Base-by-base conservation (phyloP, 2,888 invertebrate species). In the Diarsia rubi region DNA sequence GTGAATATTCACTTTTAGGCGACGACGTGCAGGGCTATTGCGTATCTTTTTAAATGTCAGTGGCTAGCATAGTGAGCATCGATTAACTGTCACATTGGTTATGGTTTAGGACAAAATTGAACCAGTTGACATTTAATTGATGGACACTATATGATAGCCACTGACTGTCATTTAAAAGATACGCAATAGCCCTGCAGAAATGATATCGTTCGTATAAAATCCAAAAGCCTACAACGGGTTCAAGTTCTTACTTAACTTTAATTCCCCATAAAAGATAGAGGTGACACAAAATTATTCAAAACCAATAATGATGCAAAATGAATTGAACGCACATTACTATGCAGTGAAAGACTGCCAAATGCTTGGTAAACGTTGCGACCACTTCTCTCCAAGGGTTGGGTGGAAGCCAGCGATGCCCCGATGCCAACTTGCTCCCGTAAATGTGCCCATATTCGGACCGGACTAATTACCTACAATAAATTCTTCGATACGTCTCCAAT, bases 301-400 rank as follows among this genome's bases (percentile, higher is more conserved):
- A 87, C 86, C 88, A 83, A 87, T 88, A 85, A 88, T 87, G 88
- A 86, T 89, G 89, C 86, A 88, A 90, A 88, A 91, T 88, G 90
- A 91, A 91, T 91, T 89, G 91, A 92, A 90, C 89, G 89, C 89
- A 88, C 88, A 92, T 92, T 91, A 93, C 83, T 89, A 91, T 93
- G 91, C 92, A 91, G 88, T 89, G 91, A 93, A 92, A 93, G 94
- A 93, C 92, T 94, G 94, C 93, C 94, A 94, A 94, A 93, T 93
- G 93, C 92, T 90, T 90, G 92, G 94, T 94, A 92, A 94, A 91
- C 92, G 92, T 90, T 91, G 91, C 89, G 91, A 92, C 91, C 92
- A 91, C 90, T 93, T 86, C 84, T 88, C 86, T 87, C 75, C 82
- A 89, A 88, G 90, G 91, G 91, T 93, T 93, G 93, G 93, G 92